Conservation (phyloP, 2,797 vertebrate genomes). For the Tamandua tetradactyla region DNA sequence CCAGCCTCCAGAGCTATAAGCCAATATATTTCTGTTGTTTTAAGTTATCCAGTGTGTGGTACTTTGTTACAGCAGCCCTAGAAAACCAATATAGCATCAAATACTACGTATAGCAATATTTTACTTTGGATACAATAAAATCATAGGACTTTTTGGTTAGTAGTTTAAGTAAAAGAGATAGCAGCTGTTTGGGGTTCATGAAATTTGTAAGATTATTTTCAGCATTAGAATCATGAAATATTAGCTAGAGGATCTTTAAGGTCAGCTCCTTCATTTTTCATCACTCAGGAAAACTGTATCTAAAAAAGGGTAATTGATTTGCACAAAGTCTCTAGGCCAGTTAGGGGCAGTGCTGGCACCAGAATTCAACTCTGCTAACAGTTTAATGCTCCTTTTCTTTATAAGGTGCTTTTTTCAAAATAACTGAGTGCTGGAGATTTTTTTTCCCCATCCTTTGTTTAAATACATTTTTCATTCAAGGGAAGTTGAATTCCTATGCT, state of each 20-base stretch:
- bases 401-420: background rate
- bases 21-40: too few relatives aligned
- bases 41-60: too few relatives aligned
- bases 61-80: too few relatives aligned
- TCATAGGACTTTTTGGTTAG: background rate
- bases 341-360: background rate
- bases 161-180: background rate
- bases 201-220: background rate
- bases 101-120: background rate
- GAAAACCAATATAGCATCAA: background rate
- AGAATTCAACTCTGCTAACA: background rate
- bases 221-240: background rate
- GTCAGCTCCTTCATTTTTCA: background rate
- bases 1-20: too few relatives aligned
- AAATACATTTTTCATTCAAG: background rate
- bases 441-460: background rate
- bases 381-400: background rate
- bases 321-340: background rate
- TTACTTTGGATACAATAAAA: constrained; percentile 13
- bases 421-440: background rate
- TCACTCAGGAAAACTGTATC: background rate
- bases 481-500: background rate
- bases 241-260: background rate
- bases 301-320: background rate
- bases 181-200: background rate